A percentile compares a stretch with the other conserved stretches of the same genome.
These are phyloP conservation scores for Tenualosa ilisha DNA, from an alignment of 2,797 vertebrate species.

Conservation along the genomic window DNA sequence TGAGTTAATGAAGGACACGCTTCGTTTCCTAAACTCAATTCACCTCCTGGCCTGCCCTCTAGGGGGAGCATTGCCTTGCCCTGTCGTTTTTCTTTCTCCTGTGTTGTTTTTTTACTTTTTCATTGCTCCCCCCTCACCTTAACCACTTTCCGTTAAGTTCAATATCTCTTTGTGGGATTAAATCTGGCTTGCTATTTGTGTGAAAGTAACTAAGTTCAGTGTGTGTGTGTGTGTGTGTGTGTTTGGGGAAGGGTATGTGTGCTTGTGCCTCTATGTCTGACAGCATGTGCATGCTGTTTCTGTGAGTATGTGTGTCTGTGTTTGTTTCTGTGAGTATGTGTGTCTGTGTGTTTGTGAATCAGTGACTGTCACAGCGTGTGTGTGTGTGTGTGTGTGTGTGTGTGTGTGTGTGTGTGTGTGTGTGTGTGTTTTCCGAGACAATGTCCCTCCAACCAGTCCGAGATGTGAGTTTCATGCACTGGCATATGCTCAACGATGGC, in stretches of 20 bases:
- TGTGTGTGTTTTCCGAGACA: background rate
- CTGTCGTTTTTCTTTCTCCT: slow-evolving; percentile 42
- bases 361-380: background rate
- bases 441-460: slow-evolving; percentile 25
- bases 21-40: slow-evolving; percentile 69
- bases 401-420: background rate
- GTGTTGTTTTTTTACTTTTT: slow-evolving; percentile 45
- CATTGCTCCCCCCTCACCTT: slow-evolving; percentile 51
- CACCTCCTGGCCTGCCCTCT: slow-evolving; percentile 64
- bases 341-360: slow-evolving; percentile 22
- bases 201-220: background rate
- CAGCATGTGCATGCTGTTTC: slow-evolving; percentile 50
- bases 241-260: slow-evolving; percentile 32
- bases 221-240: slow-evolving; percentile 31
- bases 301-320: slow-evolving; percentile 37
- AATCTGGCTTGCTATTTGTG: slow-evolving; percentile 56
- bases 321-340: slow-evolving; percentile 54
- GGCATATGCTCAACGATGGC: background rate
- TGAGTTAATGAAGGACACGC: slow-evolving; percentile 72
- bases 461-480: slow-evolving; percentile 26
- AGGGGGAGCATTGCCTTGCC: slow-evolving; percentile 64
- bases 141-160: slow-evolving; percentile 44
- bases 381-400: background rate
- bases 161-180: slow-evolving; percentile 61
- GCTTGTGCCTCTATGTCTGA: slow-evolving; percentile 52